Percentiles rank a stretch among this genome's conserved stretches.
Conservation (phyloP, 2,888 invertebrate genomes). For the Barypeithes pellucidus region DNA sequence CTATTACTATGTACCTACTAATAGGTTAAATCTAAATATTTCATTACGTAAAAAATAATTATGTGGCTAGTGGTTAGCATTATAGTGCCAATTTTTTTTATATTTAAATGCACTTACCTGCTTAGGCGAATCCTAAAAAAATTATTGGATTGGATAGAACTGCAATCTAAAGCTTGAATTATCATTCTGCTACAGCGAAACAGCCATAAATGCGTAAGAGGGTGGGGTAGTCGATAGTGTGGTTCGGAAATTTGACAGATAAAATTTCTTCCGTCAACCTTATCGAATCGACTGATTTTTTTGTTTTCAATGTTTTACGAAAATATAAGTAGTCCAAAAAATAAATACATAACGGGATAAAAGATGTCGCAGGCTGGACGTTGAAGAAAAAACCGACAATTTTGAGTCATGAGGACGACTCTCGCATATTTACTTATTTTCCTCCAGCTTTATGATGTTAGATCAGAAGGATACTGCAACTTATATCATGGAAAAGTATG, state of each 20-base stretch:
- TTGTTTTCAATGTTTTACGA: conserved; percentile 3
- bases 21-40: no score
- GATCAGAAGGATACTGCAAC: conserved; percentile 82
- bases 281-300: conserved; percentile 10
- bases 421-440: conserved; percentile 28
- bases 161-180: not conserved
- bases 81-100: no score
- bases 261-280: not conserved
- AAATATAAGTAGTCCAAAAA: not conserved
- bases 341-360: not conserved
- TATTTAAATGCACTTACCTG: no score
- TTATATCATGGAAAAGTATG: conserved; percentile 85
- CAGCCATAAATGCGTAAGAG: not conserved
- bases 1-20: no score
- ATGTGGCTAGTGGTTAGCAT: no score
- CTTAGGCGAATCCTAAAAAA: no score
- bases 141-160: not conserved
- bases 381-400: not conserved
- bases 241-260: not conserved
- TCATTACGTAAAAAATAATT: no score
- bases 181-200: not conserved
- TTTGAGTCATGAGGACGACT: conserved; percentile 40
- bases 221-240: not conserved
- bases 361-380: not conserved
- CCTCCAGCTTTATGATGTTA: conserved; percentile 19